Base-by-base conservation (phyloP, 2,797 vertebrate species). In the Pangasius krempfi region DNA sequence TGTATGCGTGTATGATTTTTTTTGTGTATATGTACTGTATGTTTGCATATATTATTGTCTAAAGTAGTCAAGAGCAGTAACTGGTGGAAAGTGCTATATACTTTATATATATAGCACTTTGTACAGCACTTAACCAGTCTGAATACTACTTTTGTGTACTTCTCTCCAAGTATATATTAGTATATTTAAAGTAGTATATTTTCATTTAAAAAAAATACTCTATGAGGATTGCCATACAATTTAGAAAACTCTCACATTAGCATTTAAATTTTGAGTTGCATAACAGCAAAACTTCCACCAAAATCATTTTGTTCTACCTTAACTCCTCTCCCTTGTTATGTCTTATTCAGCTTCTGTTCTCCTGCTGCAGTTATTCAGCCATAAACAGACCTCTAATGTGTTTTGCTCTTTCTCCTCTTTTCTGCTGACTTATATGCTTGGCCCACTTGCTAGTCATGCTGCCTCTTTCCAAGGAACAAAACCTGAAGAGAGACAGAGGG, bases 341-440 rank as follows among this genome's bases (percentile, higher is more conserved):
- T 82, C 82, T 68, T n/a, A 47, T 50, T 84, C 44, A 54, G 47
- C 62, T 70, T 84, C 81, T 83, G 81, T 64, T 83, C 37, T 37
- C 47, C 85, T 86, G 83, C 85, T 58, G 50, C 47, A 79, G 85
- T 87, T 89, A 89, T 89, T 84, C 75, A 87, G 76, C 72, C 89
- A 87, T 91, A 90, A 92, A 92, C 90, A 92, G 84, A 86, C 81
- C 80, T 88, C 76, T 91, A 91, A 88, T 89, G 88, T 91, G 89
- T 91, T 92, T 90, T 33, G n/a, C 64, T 50, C 27, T 84, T 84
- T 66, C 64, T 33, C 33, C 22, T 70, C 20, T 30, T 33, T 84
- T 68, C 47, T 52, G 44, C 50, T 54, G n/a, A 84, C 50, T 62
- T 62, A 62, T 62, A 58, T 62, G 58, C 22, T 82, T 82, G 79